Conservation (phyloP, 2,797 vertebrate genomes). For the Rhinatrema bivittatum region DNA sequence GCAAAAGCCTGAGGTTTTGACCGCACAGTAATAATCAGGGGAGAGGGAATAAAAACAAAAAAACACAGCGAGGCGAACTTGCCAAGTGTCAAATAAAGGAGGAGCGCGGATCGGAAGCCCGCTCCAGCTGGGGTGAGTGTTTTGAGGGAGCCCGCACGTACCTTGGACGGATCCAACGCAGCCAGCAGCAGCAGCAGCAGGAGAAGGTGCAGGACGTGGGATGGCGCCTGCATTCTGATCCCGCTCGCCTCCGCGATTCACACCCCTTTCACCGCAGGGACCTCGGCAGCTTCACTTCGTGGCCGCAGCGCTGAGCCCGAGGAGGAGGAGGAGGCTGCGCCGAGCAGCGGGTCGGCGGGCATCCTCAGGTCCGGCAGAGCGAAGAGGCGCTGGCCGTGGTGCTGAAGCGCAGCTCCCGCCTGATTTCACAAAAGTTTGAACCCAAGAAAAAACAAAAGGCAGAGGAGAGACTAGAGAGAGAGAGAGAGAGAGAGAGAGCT, state of each 20-base stretch:
- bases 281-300: conserved; percentile 40
- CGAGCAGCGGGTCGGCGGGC: conserved; percentile 35
- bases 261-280: conserved; percentile 50
- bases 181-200: conserved; percentile 72
- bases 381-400: conserved; percentile 30
- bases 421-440: conserved; percentile 66
- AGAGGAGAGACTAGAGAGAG: not conserved
- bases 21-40: conserved; percentile 1
- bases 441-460: conserved; percentile 9
- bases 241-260: conserved; percentile 42
- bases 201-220: conserved; percentile 67
- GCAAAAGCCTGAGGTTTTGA: conserved; percentile 1
- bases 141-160: conserved; percentile 49
- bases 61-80: conserved; percentile 9
- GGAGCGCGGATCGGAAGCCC: not conserved
- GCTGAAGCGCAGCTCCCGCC: conserved; percentile 26
- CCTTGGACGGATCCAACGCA: conserved; percentile 82
- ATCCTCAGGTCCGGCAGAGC: not conserved
- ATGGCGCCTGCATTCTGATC: conserved; percentile 76
- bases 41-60: not conserved
- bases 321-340: conserved; percentile 25
- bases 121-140: not conserved
- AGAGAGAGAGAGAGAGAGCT: conserved; percentile 13
- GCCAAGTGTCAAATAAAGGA: not conserved
- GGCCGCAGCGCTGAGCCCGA: conserved; percentile 40